Conservation (phyloP, 1,140 invertebrate genomes). For the Lepidostoma basale region DNA sequence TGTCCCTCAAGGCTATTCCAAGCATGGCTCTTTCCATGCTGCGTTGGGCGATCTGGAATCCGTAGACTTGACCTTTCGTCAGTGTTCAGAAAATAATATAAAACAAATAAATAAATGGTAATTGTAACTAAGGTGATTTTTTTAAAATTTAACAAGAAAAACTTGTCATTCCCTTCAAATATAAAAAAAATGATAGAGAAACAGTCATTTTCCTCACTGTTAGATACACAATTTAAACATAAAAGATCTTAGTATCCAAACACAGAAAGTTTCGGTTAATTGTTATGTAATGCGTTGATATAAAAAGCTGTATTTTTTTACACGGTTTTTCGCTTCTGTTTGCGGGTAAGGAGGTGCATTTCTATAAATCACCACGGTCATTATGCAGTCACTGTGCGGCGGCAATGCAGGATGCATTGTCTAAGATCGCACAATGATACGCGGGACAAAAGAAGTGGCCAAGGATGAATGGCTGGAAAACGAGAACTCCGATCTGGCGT, state of each 20-base stretch:
- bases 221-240: neutral
- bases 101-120: no score
- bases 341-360: neutral
- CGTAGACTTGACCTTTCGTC: no score
- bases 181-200: neutral
- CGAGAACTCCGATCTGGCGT: neutral
- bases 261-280: no score
- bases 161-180: no score
- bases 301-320: neutral
- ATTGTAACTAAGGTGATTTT: no score
- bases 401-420: conserved; percentile 29
- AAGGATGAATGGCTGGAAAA: conserved; percentile 13
- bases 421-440: conserved; percentile 25
- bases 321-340: neutral
- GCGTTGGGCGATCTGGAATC: no score
- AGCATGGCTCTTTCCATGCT: no score
- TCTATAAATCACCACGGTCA: conserved; percentile 30
- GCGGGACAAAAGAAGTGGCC: neutral
- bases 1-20: no score
- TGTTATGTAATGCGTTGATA: neutral
- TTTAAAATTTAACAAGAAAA: no score
- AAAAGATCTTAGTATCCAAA: neutral
- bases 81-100: no score
- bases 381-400: conserved; percentile 24
- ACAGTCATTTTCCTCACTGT: neutral